Conservation (phyloP, 2,888 invertebrate species). For the Encarsia formosa region DNA sequence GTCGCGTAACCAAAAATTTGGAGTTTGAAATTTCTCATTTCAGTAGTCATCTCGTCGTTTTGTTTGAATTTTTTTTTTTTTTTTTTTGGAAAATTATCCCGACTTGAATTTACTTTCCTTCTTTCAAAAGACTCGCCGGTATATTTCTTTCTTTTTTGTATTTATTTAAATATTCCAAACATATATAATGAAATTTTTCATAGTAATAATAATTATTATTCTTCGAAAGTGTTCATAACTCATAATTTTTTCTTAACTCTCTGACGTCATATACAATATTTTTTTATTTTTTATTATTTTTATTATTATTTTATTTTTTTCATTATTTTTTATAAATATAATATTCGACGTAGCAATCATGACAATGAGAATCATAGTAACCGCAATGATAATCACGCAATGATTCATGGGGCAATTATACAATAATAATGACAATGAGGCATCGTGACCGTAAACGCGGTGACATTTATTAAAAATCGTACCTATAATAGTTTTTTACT, state of each 20-base stretch:
- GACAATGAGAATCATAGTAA: slow-evolving; percentile 47
- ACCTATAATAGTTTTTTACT: no score
- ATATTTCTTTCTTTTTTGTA: no score
- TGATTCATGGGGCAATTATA: slow-evolving; percentile 27
- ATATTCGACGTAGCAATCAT: slow-evolving; percentile 37
- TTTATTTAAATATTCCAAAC: no score
- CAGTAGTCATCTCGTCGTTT: slow-evolving; percentile 32
- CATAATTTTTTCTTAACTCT: slow-evolving; percentile 36
- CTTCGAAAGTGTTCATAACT: slow-evolving; percentile 51
- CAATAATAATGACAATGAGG: slow-evolving; percentile 46
- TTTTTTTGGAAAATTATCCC: slow-evolving; percentile 14
- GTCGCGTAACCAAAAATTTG: slow-evolving; percentile 47
- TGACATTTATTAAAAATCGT: slow-evolving; percentile 43
- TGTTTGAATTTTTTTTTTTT: slow-evolving; percentile 30
- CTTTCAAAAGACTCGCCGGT: slow-evolving; percentile 35
- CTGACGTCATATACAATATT: slow-evolving; percentile 47
- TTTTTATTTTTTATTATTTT: slow-evolving; percentile 42
- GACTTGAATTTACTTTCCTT: slow-evolving; percentile 33
- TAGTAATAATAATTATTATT: no score
- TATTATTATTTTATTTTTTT: slow-evolving; percentile 37
- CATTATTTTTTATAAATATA: slow-evolving; percentile 35
- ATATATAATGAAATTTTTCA: slow-evolving; percentile 32
- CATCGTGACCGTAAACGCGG: slow-evolving; percentile 35
- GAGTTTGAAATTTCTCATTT: slow-evolving; percentile 41
- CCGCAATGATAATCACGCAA: slow-evolving; percentile 45